Conservation (phyloP, 2,797 vertebrate species). For the Adelosebastes latens region DNA sequence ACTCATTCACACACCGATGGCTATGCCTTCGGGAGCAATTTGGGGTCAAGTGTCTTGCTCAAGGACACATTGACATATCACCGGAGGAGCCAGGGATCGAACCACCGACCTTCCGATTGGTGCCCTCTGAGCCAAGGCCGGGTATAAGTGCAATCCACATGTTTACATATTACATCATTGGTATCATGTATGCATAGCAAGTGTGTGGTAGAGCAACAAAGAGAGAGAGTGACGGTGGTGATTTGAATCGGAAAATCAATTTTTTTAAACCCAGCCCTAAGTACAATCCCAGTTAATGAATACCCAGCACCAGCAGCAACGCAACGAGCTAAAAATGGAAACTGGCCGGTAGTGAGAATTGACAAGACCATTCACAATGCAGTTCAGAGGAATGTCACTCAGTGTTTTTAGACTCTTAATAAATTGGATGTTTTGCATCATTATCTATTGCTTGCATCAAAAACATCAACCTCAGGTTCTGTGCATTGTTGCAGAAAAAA, state of each 20-base stretch:
- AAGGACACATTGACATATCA: too few relatives aligned
- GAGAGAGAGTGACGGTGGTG: too few relatives aligned
- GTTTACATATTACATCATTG: too few relatives aligned
- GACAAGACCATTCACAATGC: background rate
- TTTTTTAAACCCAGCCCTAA: background rate
- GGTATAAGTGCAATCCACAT: too few relatives aligned
- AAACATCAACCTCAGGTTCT: background rate
- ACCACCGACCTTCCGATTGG: too few relatives aligned
- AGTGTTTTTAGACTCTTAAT: background rate
- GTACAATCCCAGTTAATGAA: background rate
- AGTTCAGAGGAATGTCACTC: background rate
- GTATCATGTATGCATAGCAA: too few relatives aligned
- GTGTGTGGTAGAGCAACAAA: too few relatives aligned
- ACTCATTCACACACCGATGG: too few relatives aligned
- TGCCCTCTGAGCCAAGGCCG: too few relatives aligned
- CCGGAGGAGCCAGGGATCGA: too few relatives aligned
- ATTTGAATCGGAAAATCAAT: background rate
- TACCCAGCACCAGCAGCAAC: constrained; percentile 4
- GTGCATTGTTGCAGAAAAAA: background rate
- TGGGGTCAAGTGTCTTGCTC: too few relatives aligned
- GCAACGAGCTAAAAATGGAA: constrained; percentile 39
- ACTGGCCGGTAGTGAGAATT: background rate
- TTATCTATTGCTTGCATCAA: background rate
- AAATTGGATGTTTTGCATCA: background rate
- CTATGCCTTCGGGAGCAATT: too few relatives aligned